Conservation (phyloP, 1,140 invertebrate species). For the Calephelis virginiensis region DNA sequence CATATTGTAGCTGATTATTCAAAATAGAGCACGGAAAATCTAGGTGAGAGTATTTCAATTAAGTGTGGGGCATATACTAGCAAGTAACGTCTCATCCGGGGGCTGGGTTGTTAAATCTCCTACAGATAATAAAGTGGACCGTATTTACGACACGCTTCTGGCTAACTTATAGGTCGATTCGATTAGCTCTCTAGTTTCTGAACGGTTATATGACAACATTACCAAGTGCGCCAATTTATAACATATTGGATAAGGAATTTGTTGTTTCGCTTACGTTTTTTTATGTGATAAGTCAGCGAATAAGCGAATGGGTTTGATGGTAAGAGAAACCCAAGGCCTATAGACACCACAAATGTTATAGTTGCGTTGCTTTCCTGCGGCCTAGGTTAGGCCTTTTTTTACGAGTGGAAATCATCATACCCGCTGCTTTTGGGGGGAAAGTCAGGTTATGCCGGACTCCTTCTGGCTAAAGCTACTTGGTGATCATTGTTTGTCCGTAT, state of each 20-base stretch:
- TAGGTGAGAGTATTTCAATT: conserved; percentile 49
- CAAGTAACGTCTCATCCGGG: conserved; percentile 44
- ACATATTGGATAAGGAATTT: background rate
- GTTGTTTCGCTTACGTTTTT: too few species aligned
- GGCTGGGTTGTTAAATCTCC: conserved; percentile 52
- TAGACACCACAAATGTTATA: too few species aligned
- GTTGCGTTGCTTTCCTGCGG: too few species aligned
- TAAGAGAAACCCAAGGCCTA: too few species aligned
- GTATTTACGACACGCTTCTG: conserved; percentile 58
- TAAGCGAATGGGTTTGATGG: too few species aligned
- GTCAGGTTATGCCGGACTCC: too few species aligned
- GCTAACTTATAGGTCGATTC: conserved; percentile 65
- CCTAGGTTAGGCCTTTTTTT: too few species aligned
- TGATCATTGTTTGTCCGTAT: too few species aligned
- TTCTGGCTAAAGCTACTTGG: too few species aligned
- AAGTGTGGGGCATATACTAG: conserved; percentile 44
- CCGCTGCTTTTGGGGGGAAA: too few species aligned
- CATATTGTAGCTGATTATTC: conserved; percentile 2
- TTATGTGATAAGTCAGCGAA: too few species aligned
- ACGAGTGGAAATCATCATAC: too few species aligned
- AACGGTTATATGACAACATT: conserved; percentile 8
- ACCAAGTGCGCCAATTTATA: conserved; percentile 14
- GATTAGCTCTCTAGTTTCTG: conserved; percentile 63
- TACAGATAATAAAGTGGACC: conserved; percentile 65
- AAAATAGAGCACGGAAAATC: conserved; percentile 24